These are phyloP conservation scores for Schlechtendalia chinensis DNA, from an alignment of 1,140 invertebrate genomes.

Conservation along the genomic window DNA sequence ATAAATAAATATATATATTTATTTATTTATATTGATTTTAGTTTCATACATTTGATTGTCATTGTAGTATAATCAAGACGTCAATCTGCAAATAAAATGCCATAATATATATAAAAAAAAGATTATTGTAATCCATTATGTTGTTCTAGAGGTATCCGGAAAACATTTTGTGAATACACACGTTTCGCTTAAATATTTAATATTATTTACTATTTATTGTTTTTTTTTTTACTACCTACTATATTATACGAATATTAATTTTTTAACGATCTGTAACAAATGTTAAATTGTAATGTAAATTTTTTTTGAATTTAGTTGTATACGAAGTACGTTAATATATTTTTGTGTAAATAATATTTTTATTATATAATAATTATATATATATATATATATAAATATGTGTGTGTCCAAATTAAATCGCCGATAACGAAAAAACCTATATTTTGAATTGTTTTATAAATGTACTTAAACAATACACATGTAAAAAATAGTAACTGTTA, in stretches of 20 bases:
- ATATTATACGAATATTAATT: constrained; percentile 27
- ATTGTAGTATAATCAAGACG: not conserved
- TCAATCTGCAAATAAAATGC: not conserved
- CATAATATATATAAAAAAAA: not conserved
- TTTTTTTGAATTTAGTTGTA: constrained; percentile 21
- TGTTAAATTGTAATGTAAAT: constrained; percentile 46
- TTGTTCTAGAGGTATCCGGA: not conserved
- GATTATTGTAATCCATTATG: not conserved
- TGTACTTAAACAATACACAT: not conserved
- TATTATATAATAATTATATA: not conserved
- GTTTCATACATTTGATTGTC: not conserved
- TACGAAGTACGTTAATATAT: constrained; percentile 18
- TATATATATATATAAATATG: too few species aligned
- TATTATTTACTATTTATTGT: constrained; percentile 19
- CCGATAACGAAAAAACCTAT: not conserved
- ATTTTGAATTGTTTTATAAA: too few species aligned
- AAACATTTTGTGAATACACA: not conserved
- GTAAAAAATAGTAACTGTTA: not conserved
- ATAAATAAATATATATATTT: too few species aligned
- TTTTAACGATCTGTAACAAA: constrained; percentile 41
- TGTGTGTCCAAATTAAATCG: not conserved
- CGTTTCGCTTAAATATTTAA: constrained; percentile 21
- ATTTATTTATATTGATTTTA: too few species aligned
- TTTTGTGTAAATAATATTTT: constrained; percentile 30
- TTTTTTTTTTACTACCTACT: constrained; percentile 4